phyloP scores from a whole-genome alignment of 30 jellyfish, hydroid and myxozoan species.

The Pseudorhiza aurosa region DNA sequence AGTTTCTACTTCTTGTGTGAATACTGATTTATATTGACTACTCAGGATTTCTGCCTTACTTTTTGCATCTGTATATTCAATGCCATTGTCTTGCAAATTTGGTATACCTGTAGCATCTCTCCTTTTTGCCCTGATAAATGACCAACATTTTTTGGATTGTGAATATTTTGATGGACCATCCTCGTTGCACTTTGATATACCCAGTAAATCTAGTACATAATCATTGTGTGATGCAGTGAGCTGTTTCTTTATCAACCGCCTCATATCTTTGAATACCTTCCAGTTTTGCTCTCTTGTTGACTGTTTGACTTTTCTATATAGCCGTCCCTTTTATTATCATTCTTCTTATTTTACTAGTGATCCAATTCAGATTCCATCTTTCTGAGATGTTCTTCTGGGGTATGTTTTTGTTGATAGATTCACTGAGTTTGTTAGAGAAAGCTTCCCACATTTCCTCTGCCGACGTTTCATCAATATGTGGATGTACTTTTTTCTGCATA shows the following conservation, averaged over 20 bases:
- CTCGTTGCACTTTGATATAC: constrained; percentile 28
- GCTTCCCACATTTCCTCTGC: constrained; percentile 26
- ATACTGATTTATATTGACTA: constrained; percentile 42
- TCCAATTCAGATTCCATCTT: constrained; percentile 35
- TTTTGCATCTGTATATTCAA: constrained; percentile 10
- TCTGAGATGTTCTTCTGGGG: constrained; percentile 46
- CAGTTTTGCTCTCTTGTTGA: constrained; percentile 38
- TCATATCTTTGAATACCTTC: constrained; percentile 25
- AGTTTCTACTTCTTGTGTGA: constrained; percentile 44
- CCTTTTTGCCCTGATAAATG: constrained; percentile 29
- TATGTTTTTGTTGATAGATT: constrained; percentile 12
- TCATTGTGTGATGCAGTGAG: constrained; percentile 36
- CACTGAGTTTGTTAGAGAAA: constrained; percentile 2
- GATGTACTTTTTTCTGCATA: constrained; percentile 6
- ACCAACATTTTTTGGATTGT: constrained; percentile 20
- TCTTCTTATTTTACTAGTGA: constrained; percentile 18
- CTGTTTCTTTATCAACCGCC: constrained; percentile 22
- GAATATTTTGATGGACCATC: constrained; percentile 42
- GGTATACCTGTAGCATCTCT: constrained; percentile 35
- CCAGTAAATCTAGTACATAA: constrained; percentile 44
- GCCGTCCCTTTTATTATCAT: constrained; percentile 34
- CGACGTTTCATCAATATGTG: background rate
- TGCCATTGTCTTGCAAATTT: constrained; percentile 7
- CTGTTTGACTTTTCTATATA: constrained; percentile 17
- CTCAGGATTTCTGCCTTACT: constrained; percentile 56